Evolutionary conservation across 2,113 vertebrate species (phyloP).

Genomic region (Calidris pugnax): DNA sequence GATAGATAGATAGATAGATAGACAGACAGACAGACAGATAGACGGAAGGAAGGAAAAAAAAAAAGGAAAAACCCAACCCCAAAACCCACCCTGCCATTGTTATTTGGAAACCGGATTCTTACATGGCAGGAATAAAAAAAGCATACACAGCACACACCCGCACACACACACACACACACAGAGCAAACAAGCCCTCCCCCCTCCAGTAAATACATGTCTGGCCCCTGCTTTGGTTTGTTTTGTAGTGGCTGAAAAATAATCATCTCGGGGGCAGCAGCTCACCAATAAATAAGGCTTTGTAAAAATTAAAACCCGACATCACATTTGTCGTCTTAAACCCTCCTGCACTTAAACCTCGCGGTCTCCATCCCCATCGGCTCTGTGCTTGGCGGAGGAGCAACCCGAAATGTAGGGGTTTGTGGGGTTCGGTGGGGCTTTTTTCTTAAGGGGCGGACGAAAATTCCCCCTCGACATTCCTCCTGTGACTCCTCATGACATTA

Average conservation of each 20-base stretch:
- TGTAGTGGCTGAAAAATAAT: slow-evolving; percentile 62
- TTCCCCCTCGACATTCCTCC: not conserved
- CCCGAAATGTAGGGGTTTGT: not conserved
- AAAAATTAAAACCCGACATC: not conserved
- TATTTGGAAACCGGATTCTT: slow-evolving; percentile 40
- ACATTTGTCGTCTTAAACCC: not conserved
- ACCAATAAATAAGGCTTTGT: not conserved
- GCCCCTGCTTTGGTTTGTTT: slow-evolving; percentile 45
- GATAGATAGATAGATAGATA: rapidly evolving
- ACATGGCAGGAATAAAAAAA: slow-evolving; percentile 33
- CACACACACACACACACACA: not conserved
- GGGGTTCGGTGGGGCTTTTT: not conserved
- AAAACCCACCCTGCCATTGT: slow-evolving; percentile 8
- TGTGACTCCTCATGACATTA: not conserved
- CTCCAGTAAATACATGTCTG: slow-evolving; percentile 47
- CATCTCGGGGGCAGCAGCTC: not conserved
- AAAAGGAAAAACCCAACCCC: not conserved
- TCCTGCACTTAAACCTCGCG: not conserved
- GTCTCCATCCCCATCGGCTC: not conserved
- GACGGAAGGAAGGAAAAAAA: not conserved
- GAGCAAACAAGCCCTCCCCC: slow-evolving; percentile 56
- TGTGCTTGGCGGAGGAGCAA: not conserved
- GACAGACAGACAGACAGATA: not conserved
- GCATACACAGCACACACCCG: not conserved
- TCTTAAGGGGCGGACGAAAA: not conserved